phyloP scores from a whole-genome alignment of 2,888 invertebrate genomes.

The Phytoseiulus persimilis region DNA sequence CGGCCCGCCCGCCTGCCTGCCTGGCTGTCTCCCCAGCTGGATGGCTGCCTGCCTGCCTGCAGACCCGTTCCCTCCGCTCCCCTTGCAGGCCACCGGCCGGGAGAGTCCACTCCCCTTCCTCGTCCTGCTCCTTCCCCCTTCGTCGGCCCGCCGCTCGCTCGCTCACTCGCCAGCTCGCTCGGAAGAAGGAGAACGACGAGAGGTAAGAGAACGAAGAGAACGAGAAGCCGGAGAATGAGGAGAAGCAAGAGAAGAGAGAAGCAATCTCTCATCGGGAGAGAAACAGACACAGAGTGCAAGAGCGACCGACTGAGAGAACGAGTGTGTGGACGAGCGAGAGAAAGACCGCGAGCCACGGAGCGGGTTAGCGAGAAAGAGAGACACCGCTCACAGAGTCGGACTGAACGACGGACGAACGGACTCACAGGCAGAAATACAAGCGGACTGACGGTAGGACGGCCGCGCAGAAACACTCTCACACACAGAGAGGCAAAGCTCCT shows the following conservation, averaged over 20 bases:
- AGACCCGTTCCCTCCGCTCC: neutral
- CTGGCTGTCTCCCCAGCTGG: neutral
- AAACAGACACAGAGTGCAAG: constrained; percentile 5
- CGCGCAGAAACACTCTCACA: neutral
- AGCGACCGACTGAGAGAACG: neutral
- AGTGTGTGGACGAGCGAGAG: neutral
- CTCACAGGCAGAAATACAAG: neutral
- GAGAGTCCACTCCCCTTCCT: neutral
- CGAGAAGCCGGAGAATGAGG: neutral
- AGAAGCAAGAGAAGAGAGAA: neutral
- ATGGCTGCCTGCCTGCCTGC: neutral
- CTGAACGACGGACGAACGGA: neutral
- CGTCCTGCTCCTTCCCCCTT: constrained; percentile 16
- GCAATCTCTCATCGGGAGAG: neutral
- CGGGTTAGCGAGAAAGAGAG: constrained; percentile 8
- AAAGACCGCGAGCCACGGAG: neutral
- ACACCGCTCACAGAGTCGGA: neutral
- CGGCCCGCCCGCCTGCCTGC: neutral
- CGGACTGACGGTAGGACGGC: neutral
- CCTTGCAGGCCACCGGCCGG: constrained; percentile 8
- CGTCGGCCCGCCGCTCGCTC: neutral
- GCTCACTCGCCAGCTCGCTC: neutral
- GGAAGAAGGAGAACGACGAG: neutral
- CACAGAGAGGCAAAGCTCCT: constrained; percentile 8
- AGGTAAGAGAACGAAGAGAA: neutral